A percentile compares a stretch with the other conserved stretches of the same genome.
These are phyloP conservation scores for Nycticryphes semicollaris DNA, from an alignment of 2,113 vertebrate genomes.

Conservation along the genomic window DNA sequence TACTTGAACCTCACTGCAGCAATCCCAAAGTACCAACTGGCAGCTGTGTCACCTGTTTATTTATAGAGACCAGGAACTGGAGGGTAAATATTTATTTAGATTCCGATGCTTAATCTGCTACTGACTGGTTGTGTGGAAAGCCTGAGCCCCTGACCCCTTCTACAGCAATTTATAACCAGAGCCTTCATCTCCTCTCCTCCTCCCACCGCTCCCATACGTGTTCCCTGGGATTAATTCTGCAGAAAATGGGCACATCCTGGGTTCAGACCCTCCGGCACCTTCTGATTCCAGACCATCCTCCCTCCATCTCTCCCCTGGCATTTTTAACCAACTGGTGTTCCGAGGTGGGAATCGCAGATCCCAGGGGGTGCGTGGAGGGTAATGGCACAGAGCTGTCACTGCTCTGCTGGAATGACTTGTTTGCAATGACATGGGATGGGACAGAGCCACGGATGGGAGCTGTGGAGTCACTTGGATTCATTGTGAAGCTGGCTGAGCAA, in stretches of 20 bases:
- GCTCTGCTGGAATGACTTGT: not conserved
- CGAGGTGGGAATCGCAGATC: not conserved
- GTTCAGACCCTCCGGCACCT: not conserved
- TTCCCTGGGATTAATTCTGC: not conserved
- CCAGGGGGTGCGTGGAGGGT: accelerated
- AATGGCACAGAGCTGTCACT: not conserved
- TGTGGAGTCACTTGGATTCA: not conserved
- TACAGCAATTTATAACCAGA: not conserved
- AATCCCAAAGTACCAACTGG: not conserved
- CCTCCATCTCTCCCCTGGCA: not conserved
- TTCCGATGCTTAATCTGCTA: not conserved
- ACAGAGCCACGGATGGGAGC: not conserved
- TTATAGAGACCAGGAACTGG: not conserved
- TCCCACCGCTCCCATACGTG: not conserved
- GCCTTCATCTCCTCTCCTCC: not conserved
- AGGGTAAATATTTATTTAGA: not conserved
- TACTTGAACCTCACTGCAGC: not conserved
- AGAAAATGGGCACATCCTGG: not conserved
- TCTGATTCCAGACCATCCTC: not conserved
- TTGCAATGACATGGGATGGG: not conserved
- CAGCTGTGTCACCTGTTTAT: not conserved
- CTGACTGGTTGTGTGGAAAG: slow-evolving; percentile 8
- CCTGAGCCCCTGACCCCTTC: not conserved
- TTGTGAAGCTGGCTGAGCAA: not conserved
- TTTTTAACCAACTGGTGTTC: not conserved